A percentile compares a stretch with the other conserved stretches of the same genome.
These are phyloP conservation scores for Narcine bancroftii DNA, from an alignment of 2,113 vertebrate species.

Conservation along the genomic window DNA sequence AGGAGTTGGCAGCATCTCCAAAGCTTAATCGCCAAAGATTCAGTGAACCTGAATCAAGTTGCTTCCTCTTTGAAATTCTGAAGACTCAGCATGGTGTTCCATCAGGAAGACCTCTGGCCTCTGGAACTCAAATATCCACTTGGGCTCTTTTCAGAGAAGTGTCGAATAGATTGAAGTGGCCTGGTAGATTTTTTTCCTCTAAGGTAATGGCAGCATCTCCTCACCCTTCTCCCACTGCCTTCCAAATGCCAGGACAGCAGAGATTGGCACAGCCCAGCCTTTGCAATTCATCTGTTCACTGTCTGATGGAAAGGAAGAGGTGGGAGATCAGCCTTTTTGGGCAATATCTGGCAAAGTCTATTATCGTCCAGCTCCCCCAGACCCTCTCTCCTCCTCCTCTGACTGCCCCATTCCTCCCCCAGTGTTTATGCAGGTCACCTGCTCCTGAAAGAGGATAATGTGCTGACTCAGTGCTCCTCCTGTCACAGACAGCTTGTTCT, in stretches of 20 bases:
- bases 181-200: background rate
- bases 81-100: background rate
- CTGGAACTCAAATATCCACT: background rate
- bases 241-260: background rate
- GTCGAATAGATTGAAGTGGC: background rate
- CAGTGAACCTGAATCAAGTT: background rate
- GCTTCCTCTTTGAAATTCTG: background rate
- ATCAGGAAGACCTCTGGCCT: background rate
- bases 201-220: background rate
- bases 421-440: background rate
- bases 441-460: background rate
- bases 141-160: background rate
- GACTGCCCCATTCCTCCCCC: too few species aligned
- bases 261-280: background rate
- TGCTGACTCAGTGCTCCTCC: background rate
- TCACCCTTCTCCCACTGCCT: background rate
- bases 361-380: too few species aligned
- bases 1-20: too few species aligned
- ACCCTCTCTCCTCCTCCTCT: too few species aligned
- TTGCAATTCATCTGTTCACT: background rate
- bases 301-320: background rate
- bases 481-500: constrained; percentile 2
- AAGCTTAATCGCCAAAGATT: background rate
- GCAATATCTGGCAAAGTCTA: background rate
- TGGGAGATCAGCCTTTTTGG: background rate